Evolutionary conservation across 2,797 vertebrate species (phyloP).

Genomic region (Petrocephalus schoutedeni): DNA sequence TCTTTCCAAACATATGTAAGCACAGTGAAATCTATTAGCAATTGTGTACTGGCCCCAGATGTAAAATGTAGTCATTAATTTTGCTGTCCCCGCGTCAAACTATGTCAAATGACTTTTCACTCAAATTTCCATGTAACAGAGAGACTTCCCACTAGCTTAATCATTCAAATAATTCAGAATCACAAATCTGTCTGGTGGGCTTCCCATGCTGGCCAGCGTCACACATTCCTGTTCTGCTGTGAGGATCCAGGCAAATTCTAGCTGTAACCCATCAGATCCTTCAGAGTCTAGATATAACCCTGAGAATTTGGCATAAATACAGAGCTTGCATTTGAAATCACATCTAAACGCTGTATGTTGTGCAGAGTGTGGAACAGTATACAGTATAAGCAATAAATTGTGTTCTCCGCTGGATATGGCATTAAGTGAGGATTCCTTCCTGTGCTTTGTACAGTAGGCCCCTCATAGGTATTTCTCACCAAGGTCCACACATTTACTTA

Average conservation of each 20-base stretch:
- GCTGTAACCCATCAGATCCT: neutral
- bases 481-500: slow-evolving; percentile 37
- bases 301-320: neutral
- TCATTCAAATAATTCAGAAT: neutral
- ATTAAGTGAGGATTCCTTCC: neutral
- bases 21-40: neutral
- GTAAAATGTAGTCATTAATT: neutral
- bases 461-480: slow-evolving; percentile 23
- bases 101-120: neutral
- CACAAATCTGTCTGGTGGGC: neutral
- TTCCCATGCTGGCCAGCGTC: neutral
- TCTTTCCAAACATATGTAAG: neutral
- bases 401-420: neutral
- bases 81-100: neutral
- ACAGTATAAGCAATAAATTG: neutral
- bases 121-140: neutral
- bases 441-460: neutral
- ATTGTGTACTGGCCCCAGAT: neutral
- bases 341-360: neutral
- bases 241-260: neutral
- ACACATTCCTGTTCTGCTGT: neutral
- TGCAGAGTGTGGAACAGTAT: neutral
- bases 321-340: neutral
- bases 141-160: neutral
- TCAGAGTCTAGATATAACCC: neutral